phyloP scores from a whole-genome alignment of 2,888 invertebrate genomes.

The Phlogophora meticulosa region DNA sequence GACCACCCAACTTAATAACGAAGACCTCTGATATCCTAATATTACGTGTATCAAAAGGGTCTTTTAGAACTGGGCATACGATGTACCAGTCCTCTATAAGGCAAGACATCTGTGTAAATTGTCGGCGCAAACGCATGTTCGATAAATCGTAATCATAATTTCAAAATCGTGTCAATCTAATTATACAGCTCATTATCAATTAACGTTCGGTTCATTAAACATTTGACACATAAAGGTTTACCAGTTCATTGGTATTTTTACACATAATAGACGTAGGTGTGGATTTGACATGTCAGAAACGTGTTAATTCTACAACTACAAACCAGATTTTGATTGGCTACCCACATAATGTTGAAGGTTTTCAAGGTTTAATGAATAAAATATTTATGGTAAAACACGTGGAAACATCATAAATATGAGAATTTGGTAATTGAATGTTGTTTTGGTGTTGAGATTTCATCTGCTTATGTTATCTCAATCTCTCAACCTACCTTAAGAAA shows the following conservation, averaged over 20 bases:
- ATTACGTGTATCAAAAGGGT: conserved; percentile 24
- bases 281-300: conserved; percentile 66
- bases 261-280: conserved; percentile 70
- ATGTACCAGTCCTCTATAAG: conserved; percentile 59
- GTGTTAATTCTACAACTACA: conserved; percentile 63
- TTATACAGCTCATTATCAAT: conserved; percentile 65
- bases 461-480: conserved; percentile 24
- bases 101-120: conserved; percentile 66
- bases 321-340: conserved; percentile 68
- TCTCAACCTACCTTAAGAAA: too few species aligned
- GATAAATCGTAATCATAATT: conserved; percentile 70
- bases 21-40: conserved; percentile 46
- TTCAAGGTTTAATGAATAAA: conserved; percentile 38
- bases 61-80: conserved; percentile 47
- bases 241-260: conserved; percentile 66
- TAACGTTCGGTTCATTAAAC: conserved; percentile 58
- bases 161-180: conserved; percentile 72
- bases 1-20: conserved; percentile 46
- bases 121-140: conserved; percentile 68
- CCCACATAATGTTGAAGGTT: conserved; percentile 60
- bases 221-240: conserved; percentile 65
- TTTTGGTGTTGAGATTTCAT: conserved; percentile 28
- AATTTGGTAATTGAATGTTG: conserved; percentile 45
- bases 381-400: conserved; percentile 37
- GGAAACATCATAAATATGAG: conserved; percentile 46